Conservation (phyloP, 2,797 vertebrate species). For the Paratrypauchen microcephalus region DNA sequence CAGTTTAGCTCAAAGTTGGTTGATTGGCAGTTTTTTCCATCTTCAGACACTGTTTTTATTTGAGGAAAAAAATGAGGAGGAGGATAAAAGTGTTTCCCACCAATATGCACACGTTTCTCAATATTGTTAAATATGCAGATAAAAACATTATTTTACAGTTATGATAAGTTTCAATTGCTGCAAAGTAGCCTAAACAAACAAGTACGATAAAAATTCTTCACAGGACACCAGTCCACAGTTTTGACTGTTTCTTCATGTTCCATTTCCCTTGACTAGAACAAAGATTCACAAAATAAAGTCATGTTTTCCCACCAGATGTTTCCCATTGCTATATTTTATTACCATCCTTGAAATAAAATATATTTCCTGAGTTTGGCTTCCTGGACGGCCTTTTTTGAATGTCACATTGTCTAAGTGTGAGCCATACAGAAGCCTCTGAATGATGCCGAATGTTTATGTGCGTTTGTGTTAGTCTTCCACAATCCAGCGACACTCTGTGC, state of each 20-base stretch:
- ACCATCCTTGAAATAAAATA: slow-evolving; percentile 34
- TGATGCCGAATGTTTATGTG: slow-evolving; percentile 81
- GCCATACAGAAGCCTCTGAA: slow-evolving; percentile 65
- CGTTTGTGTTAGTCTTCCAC: slow-evolving; percentile 64
- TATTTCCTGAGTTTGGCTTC: slow-evolving; percentile 72
- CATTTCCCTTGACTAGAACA: slow-evolving; percentile 33
- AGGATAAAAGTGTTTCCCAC: not conserved
- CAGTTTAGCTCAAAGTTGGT: not conserved
- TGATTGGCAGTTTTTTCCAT: no score
- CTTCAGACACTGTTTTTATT: no score
- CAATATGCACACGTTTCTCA: no score
- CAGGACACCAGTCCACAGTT: no score
- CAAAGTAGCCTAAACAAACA: not conserved
- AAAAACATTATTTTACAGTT: not conserved
- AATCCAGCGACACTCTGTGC: slow-evolving; percentile 39
- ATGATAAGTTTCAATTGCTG: no score
- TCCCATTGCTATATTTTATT: slow-evolving; percentile 13
- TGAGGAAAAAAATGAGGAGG: not conserved
- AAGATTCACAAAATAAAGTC: slow-evolving; percentile 46
- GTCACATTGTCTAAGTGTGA: slow-evolving; percentile 72
- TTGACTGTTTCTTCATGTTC: slow-evolving; percentile 17
- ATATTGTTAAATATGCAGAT: not conserved
- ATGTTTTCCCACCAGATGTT: slow-evolving; percentile 26
- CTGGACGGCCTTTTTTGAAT: slow-evolving; percentile 67
- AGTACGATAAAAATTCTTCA: not conserved